A percentile compares a stretch with the other conserved stretches of the same genome.
Evolutionary conservation across 1,140 invertebrate genomes (phyloP).

Genomic region (Triops longicaudatus): DNA sequence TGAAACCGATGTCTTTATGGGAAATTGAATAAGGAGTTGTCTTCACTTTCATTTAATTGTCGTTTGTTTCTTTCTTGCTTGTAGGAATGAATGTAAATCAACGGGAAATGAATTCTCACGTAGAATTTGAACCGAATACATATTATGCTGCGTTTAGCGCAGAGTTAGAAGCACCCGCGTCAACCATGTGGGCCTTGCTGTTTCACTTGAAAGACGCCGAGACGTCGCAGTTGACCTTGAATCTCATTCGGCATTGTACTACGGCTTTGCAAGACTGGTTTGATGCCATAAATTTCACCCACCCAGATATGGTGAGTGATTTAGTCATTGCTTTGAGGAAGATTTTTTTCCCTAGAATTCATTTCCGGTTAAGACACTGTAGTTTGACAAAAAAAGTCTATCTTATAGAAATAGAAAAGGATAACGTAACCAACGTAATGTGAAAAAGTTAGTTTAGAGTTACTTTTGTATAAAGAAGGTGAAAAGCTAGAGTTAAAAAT

Average conservation of each 20-base stretch:
- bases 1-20: neutral
- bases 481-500: too few relatives aligned
- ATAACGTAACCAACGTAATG: too few relatives aligned
- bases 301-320: slow-evolving; percentile 53
- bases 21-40: neutral
- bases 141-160: slow-evolving; percentile 96
- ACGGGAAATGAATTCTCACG: slow-evolving; percentile 75
- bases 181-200: slow-evolving; percentile 93
- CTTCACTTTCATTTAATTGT: neutral
- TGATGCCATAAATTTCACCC: slow-evolving; percentile 63
- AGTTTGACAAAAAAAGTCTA: too few relatives aligned
- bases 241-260: slow-evolving; percentile 63
- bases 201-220: slow-evolving; percentile 68
- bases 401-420: neutral
- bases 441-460: too few relatives aligned
- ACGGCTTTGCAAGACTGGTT: slow-evolving; percentile 76
- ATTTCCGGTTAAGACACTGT: neutral
- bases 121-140: slow-evolving; percentile 94
- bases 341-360: neutral
- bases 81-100: slow-evolving; percentile 91
- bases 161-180: slow-evolving; percentile 89
- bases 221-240: slow-evolving; percentile 60
- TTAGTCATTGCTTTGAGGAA: neutral
- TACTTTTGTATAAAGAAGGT: too few relatives aligned
- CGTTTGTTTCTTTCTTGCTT: slow-evolving; percentile 29